Conservation (phyloP, 2,888 invertebrate genomes). For the Tiliacea citrago region DNA sequence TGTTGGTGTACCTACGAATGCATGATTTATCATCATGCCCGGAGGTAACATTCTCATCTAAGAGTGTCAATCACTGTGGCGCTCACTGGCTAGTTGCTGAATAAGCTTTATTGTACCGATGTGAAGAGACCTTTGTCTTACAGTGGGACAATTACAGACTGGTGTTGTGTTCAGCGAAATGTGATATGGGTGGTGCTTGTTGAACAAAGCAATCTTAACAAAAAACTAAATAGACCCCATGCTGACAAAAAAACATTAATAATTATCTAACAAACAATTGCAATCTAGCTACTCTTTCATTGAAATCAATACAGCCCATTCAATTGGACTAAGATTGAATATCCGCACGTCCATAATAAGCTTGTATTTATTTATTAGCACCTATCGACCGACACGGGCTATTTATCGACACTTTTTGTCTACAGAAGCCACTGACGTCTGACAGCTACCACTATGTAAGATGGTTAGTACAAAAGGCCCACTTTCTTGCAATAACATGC, state of each 20-base stretch:
- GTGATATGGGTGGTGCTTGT: conserved; percentile 19
- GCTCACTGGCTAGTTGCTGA: no score
- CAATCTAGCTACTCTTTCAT: conserved; percentile 38
- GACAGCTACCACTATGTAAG: neutral
- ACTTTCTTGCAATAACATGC: neutral
- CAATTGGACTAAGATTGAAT: conserved; percentile 44
- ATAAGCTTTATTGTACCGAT: neutral
- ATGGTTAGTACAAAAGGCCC: conserved; percentile 17
- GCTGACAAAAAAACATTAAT: conserved; percentile 55
- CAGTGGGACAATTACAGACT: neutral
- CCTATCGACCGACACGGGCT: conserved; percentile 51
- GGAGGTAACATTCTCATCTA: neutral
- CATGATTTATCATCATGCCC: no score
- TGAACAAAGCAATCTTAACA: conserved; percentile 17
- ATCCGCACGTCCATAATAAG: conserved; percentile 26
- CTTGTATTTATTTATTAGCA: conserved; percentile 45
- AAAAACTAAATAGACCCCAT: conserved; percentile 40
- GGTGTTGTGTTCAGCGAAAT: conserved; percentile 36
- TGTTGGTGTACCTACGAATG: neutral
- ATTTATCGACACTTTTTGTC: conserved; percentile 62
- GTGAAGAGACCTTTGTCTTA: neutral
- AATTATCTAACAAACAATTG: conserved; percentile 46
- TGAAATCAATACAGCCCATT: conserved; percentile 39
- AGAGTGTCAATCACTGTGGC: neutral
- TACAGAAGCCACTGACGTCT: conserved; percentile 49